Percentiles rank a stretch among this genome's conserved stretches.
These are phyloP conservation scores for Monochamus alternatus DNA, from an alignment of 2,888 invertebrate species.

Conservation along the genomic window DNA sequence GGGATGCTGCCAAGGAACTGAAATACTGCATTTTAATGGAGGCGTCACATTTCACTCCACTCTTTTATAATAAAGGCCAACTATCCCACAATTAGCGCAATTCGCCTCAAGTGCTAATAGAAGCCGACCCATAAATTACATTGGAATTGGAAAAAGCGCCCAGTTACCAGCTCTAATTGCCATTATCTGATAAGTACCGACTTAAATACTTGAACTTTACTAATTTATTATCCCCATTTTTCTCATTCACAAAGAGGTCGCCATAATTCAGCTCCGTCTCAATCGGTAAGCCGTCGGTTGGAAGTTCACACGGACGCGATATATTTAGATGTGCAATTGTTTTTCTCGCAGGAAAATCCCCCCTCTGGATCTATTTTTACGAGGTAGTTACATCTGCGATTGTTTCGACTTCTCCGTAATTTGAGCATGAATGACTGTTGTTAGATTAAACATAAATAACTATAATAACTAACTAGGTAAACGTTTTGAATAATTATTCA, in stretches of 20 bases:
- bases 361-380: too few relatives aligned
- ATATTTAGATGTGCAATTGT: not conserved
- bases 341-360: not conserved
- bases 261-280: constrained; percentile 27
- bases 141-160: constrained; percentile 51
- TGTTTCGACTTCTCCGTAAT: too few relatives aligned
- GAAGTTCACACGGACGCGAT: not conserved
- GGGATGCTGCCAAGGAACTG: constrained; percentile 4
- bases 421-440: too few relatives aligned
- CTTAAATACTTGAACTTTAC: constrained; percentile 50
- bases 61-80: constrained; percentile 33
- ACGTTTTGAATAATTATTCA: too few relatives aligned
- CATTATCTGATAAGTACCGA: constrained; percentile 50
- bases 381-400: too few relatives aligned
- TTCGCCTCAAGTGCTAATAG: constrained; percentile 55
- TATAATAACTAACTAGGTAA: too few relatives aligned
- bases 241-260: constrained; percentile 42
- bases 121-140: constrained; percentile 55
- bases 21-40: constrained; percentile 11
- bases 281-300: not conserved
- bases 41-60: constrained; percentile 23
- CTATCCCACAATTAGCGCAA: constrained; percentile 44
- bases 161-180: constrained; percentile 53
- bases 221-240: constrained; percentile 47
- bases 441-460: too few relatives aligned